These are phyloP conservation scores for Mystacornis crossleyi DNA, from an alignment of 2,113 vertebrate genomes.

Conservation along the genomic window DNA sequence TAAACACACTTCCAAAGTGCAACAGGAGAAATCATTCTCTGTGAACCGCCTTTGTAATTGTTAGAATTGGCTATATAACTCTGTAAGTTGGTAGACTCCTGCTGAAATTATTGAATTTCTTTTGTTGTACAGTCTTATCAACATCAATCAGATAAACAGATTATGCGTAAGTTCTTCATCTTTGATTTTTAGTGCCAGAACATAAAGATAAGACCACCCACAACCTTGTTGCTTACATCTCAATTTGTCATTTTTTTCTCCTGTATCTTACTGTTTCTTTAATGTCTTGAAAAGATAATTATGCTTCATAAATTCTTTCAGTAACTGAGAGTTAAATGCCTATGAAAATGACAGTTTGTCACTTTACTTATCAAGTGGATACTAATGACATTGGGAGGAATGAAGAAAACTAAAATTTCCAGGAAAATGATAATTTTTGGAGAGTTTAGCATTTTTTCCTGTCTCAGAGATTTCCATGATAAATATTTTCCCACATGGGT, in stretches of 20 bases:
- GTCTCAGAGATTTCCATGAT: background rate
- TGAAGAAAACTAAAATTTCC: background rate
- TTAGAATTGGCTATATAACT: background rate
- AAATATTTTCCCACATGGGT: background rate
- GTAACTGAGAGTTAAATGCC: conserved; percentile 19
- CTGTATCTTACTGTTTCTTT: background rate
- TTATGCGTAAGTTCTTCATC: background rate
- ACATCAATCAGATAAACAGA: background rate
- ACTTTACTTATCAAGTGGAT: background rate
- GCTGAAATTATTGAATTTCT: background rate
- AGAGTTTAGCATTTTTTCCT: background rate
- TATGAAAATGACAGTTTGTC: background rate
- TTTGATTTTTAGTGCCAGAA: background rate
- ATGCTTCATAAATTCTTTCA: conserved; percentile 35
- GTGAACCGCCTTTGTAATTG: rapidly evolving
- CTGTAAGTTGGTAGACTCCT: background rate
- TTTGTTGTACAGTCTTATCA: background rate
- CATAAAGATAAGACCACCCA: background rate
- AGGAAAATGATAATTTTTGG: background rate
- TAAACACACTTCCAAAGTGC: background rate
- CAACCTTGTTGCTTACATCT: background rate
- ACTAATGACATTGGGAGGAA: background rate
- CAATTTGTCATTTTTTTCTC: background rate
- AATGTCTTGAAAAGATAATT: conserved; percentile 32
- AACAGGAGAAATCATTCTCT: background rate